Base-by-base conservation (phyloP, 2,113 vertebrate genomes). In the Tursiops truncatus region DNA sequence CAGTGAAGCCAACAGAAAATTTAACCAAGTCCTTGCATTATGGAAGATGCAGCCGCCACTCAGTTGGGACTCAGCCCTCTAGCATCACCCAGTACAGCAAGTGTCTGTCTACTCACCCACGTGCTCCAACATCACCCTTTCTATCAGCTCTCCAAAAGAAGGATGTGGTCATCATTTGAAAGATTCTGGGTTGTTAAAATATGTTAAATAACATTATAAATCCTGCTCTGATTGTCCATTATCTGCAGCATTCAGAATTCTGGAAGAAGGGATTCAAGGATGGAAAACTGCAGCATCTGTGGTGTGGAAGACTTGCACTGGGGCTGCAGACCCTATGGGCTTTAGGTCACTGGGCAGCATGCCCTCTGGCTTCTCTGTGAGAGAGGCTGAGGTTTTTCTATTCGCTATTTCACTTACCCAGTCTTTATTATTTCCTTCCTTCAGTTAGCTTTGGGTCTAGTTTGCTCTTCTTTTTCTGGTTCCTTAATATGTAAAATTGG, bases 91-190 rank as follows among this genome's bases (percentile, higher is more conserved):
- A 5, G 13, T 6, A 77, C 21, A 15, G 31, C 58, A 44, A 9
- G 7, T 20, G 10, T 85, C 13, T 13, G 0, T 13, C 50, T 44
- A 0, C 58, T 25, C 62, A 56, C 47, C 20, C 3, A 5, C 1
- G 0, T 41, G 28, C 18, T 92, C 26, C 41, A 50, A 1, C 25
- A 84, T 15, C 41, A 38, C 50, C n/a, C 20, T 76, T 76, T 76
- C n/a, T 85, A 17, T 20, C 23, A 13, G n/a, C 82, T 77, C 47
- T 14, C 20, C 20, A 25, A 26, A 67, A 41, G 44, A n/a, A 74
- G n/a, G n/a, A 44, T 21, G 44, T 15, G 12, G 5, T 44, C 77
- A 15, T 74, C 15, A 6, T 89, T 41, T 41, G 15, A 74, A 74
- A 83, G n/a, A 65, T 26, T n/a, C 93, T 58, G 23, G 25, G 28